Evolutionary conservation across 2,797 vertebrate species (phyloP), one percentile per base, ranked within the genome.

Genomic region (Allobates femoralis): DNA sequence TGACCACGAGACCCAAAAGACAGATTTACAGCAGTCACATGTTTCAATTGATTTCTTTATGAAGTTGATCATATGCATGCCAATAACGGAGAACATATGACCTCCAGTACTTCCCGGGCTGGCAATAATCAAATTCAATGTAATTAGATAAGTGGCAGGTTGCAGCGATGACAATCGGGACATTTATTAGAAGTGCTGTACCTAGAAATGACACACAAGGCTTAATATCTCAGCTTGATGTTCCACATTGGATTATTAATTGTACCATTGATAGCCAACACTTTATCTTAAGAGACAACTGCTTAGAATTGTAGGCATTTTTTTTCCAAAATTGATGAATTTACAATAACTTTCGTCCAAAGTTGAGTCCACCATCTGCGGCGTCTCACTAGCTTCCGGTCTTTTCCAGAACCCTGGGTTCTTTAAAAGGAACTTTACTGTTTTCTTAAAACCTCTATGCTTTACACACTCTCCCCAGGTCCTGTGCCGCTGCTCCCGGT

Each of bases 11-110:
- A 71, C 67, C 34, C 34, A 71, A 46, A 46, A 41, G 67, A 46
- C 69, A 74, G 34, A 74, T 74, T 71, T 74, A 74, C 14, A n/a
- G 23, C 3, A 74, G 69, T 74, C n/a, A 74, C 23, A 26, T 50
- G 41, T 26, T 46, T 46, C 1, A 41, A 71, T 71, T n/a, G 8
- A 41, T 41, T 71, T 46, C 46, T 41, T 34, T 11, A 71, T 71
- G 21, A 23, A 41, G 67, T 11, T 41, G 37, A 46, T 37, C 21
- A 50, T 26, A n/a, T 11, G 2, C 37, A 50, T 74, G 69, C 37
- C 69, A 74, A 74, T 74, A 74, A 50, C 69, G 12, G 7, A 73
- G 37, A 74, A 50, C 41, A 16, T 50, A 74, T 71, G 37, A 74
- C 37, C 23, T 50, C 23, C 41, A 74, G 26, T 37, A 26, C 69